Evolutionary conservation across 2,797 vertebrate genomes (phyloP).

Genomic region (Fratercula arctica): DNA sequence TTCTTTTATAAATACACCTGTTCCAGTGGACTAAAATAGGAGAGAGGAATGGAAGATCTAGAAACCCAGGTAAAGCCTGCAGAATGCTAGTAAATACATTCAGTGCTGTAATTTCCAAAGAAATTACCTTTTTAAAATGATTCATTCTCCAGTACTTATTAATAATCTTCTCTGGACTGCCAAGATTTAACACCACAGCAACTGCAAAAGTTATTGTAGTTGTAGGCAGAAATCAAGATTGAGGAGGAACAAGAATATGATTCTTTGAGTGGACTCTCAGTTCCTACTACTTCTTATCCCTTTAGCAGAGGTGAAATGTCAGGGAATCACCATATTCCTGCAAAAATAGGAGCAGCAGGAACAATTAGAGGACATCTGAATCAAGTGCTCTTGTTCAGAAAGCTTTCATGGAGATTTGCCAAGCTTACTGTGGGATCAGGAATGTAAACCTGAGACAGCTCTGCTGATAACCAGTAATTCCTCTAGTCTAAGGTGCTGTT

Average conservation of each 20-base stretch:
- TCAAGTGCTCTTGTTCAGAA: constrained; percentile 25
- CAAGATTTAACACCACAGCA: background rate
- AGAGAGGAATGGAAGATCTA: background rate
- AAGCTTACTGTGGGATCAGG: constrained; percentile 59
- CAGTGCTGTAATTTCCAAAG: background rate
- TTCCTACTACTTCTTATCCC: background rate
- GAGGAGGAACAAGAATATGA: background rate
- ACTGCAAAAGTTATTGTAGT: background rate
- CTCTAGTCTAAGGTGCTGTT: constrained; percentile 61
- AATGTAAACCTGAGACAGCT: constrained; percentile 67
- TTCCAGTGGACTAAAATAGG: background rate
- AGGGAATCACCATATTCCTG: background rate
- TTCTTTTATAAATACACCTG: background rate
- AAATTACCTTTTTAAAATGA: background rate
- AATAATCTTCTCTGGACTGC: background rate
- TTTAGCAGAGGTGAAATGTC: constrained; percentile 15
- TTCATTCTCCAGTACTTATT: background rate
- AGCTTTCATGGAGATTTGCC: constrained; percentile 56
- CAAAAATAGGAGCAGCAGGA: background rate
- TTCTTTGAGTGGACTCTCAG: background rate
- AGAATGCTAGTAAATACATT: background rate
- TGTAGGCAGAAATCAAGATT: background rate
- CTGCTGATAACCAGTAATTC: constrained; percentile 65
- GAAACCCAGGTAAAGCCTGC: background rate
- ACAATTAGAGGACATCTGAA: constrained; percentile 15